Base-by-base conservation (phyloP, 2,888 invertebrate genomes). In the Pterostichus madidus region DNA sequence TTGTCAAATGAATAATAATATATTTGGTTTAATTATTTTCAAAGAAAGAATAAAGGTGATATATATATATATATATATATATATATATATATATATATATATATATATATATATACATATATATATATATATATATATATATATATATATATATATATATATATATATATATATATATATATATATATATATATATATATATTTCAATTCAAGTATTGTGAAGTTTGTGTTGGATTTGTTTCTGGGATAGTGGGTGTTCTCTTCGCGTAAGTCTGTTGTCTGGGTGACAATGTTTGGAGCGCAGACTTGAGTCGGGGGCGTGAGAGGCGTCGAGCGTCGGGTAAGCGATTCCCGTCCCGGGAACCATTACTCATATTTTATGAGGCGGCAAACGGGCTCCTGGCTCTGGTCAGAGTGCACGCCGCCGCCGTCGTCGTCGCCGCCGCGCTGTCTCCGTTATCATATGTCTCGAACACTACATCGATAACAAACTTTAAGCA, bases 401-500 rank as follows among this genome's bases (percentile, higher is more conserved):
- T 52, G 59, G 81, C 75, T 59, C 61, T 81, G 81, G 81, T 81
- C 81, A 81, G 81, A 81, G 81, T 81, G 80, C 80, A 81, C 71
- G 56, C 56, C 73, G 73, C 15, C 68, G 78, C 78, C 32, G 46
- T 35, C 78, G 78, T 61, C 32, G 46, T 56, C 78, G 35, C 80
- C 80, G 68, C 53, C 46, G 49, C 78, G 80, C 81, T 73, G 75
- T 80, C 81, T 59, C 81, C 81, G 81, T 81, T 81, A 81, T 81
- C 81, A 81, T 81, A 81, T 81, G 81, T 81, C 81, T 81, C 75
- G 75, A 81, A 81, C 81, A 83, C 84, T 84, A 85, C 85, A 85
- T 85, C 85, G 83, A 85, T 85, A 85, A 85, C 85, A 83, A 85
- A 85, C 85, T 85, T 85, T 84, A 75, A 81, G 85, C 85, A 85